phyloP scores from a whole-genome alignment of 1,140 invertebrate species.

The Paramacrobiotus metropolitanus region DNA sequence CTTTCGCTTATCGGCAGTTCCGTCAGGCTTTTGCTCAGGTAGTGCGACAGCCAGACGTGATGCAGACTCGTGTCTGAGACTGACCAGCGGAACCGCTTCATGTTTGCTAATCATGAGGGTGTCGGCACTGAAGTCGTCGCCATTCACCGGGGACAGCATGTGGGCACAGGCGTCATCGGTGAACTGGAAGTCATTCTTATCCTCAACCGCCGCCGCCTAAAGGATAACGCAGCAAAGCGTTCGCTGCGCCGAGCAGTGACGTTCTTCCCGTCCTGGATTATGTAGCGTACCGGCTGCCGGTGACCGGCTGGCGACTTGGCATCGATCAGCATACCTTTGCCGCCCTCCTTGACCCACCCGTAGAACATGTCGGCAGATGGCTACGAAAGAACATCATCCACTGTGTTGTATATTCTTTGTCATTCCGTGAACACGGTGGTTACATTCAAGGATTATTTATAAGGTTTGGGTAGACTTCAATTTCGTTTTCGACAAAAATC shows the following conservation, averaged over 20 bases:
- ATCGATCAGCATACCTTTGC: not conserved
- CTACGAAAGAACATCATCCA: no score
- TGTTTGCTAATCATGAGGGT: conserved; percentile 16
- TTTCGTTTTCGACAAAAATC: no score
- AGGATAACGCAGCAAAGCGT: conserved; percentile 8
- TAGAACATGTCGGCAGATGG: conserved; percentile 3
- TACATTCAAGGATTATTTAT: no score
- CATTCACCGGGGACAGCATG: conserved; percentile 19
- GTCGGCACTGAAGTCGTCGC: conserved; percentile 13
- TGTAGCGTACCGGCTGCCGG: conserved; percentile 12
- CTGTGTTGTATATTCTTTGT: no score
- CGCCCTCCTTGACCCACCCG: conserved; percentile 34
- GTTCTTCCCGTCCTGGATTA: conserved; percentile 28
- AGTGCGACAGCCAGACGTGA: no score
- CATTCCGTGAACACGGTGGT: no score
- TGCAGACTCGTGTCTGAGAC: conserved; percentile 16
- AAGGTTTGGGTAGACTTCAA: no score
- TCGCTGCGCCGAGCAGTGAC: not conserved
- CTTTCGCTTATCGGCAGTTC: conserved; percentile 31
- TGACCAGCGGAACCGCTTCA: conserved; percentile 15
- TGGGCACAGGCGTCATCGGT: conserved; percentile 15
- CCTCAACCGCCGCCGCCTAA: conserved; percentile 18
- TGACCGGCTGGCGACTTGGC: conserved; percentile 15
- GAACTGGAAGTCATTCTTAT: conserved; percentile 17
- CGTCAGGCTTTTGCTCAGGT: no score